Percentiles rank a stretch among this genome's conserved stretches.
Evolutionary conservation across 30 jellyfish, hydroid and myxozoan genomes (phyloP).

Genomic region (Chironex yamaguchii): DNA sequence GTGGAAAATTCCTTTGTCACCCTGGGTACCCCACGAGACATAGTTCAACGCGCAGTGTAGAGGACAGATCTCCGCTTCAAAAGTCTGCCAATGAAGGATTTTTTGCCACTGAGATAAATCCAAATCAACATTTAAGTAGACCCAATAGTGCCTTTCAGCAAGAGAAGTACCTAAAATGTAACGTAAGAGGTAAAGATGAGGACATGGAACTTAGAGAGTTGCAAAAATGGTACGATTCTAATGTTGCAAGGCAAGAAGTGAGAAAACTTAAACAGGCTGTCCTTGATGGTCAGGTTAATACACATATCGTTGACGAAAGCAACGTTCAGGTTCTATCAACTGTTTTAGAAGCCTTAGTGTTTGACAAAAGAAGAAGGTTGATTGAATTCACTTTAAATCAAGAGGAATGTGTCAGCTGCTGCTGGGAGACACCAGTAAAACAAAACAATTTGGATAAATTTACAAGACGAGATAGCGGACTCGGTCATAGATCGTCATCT

Average conservation of each 20-base stretch:
- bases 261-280: conserved; percentile 80
- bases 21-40: conserved; percentile 98
- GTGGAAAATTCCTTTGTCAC: conserved; percentile 61
- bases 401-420: conserved; percentile 89
- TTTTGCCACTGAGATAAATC: background rate
- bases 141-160: background rate
- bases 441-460: background rate
- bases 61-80: conserved; percentile 96
- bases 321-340: conserved; percentile 49
- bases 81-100: conserved; percentile 59
- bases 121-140: background rate
- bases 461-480: conserved; percentile 87
- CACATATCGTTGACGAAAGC: conserved; percentile 86
- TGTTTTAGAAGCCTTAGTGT: conserved; percentile 69
- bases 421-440: conserved; percentile 65
- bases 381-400: conserved; percentile 65
- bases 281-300: conserved; percentile 82
- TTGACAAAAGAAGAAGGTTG: conserved; percentile 86
- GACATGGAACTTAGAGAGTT: background rate
- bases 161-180: background rate
- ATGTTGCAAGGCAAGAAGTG: conserved; percentile 67
- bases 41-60: conserved; percentile 95
- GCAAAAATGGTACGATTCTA: conserved; percentile 28
- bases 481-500: conserved; percentile 89
- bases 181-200: background rate